phyloP scores from a whole-genome alignment of 2,113 vertebrate species.

The Ophiodon elongatus region DNA sequence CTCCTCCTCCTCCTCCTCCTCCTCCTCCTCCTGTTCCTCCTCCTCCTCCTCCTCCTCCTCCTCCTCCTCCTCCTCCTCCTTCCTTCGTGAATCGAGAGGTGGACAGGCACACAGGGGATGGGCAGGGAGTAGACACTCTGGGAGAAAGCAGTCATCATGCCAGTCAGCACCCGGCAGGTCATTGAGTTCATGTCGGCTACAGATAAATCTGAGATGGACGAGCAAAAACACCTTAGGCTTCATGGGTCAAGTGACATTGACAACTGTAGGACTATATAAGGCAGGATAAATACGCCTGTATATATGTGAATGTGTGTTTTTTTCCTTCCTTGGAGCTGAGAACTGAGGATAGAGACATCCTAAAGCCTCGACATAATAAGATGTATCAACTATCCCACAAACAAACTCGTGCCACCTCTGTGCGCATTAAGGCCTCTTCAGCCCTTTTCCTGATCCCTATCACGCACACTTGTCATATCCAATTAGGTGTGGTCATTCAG shows the following conservation, averaged over 20 bases:
- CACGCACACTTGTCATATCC: slow-evolving; percentile 51
- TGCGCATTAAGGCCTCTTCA: slow-evolving; percentile 36
- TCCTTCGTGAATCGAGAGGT: slow-evolving; percentile 47
- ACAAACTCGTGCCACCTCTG: neutral
- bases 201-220: neutral
- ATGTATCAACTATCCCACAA: neutral
- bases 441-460: slow-evolving; percentile 48
- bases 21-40: slow-evolving; percentile 14
- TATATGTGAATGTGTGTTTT: neutral
- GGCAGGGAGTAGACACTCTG: slow-evolving; percentile 61
- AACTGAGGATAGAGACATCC: neutral
- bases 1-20: slow-evolving; percentile 38
- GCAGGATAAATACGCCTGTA: neutral
- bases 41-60: slow-evolving; percentile 31
- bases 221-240: neutral
- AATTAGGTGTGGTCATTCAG: slow-evolving; percentile 68
- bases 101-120: slow-evolving; percentile 64
- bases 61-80: slow-evolving; percentile 20
- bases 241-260: neutral
- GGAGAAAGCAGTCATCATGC: slow-evolving; percentile 34
- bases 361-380: slow-evolving; percentile 1
- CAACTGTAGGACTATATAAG: neutral
- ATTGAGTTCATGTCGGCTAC: slow-evolving; percentile 54
- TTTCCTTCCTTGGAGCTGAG: neutral
- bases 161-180: slow-evolving; percentile 54